Conservation (phyloP, 30 jellyfish, hydroid and myxozoan species). For the Chironex yamaguchii region DNA sequence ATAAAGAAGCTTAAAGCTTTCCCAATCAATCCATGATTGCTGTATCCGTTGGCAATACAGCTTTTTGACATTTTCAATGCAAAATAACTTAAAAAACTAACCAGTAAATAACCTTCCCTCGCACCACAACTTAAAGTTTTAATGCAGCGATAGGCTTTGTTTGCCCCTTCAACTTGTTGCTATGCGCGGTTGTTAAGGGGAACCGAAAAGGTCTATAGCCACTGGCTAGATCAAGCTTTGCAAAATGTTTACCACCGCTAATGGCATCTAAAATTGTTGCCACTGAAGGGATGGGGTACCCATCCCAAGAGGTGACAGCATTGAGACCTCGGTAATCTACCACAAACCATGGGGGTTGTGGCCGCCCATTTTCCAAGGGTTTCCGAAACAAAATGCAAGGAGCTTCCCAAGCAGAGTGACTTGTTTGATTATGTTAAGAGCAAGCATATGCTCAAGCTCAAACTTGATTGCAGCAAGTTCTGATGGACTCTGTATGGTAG, state of each 20-base stretch:
- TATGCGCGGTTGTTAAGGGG: no score
- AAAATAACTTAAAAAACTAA: no score
- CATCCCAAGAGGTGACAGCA: slow-evolving; percentile 37
- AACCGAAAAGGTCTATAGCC: no score
- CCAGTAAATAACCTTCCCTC: no score
- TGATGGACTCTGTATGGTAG: no score
- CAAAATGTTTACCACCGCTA: slow-evolving; percentile 20
- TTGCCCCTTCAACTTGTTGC: no score
- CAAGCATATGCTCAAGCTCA: slow-evolving; percentile 45
- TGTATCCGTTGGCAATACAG: no score
- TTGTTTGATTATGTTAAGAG: slow-evolving; percentile 28
- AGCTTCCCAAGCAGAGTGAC: slow-evolving; percentile 59
- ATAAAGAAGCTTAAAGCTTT: no score
- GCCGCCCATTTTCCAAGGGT: slow-evolving; percentile 26
- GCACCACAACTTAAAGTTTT: no score
- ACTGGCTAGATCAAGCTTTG: slow-evolving; percentile 25
- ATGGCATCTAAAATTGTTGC: slow-evolving; percentile 4
- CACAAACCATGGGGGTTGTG: slow-evolving; percentile 55
- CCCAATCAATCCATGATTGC: no score
- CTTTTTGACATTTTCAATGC: no score
- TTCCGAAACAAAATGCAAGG: slow-evolving; percentile 52
- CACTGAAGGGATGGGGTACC: slow-evolving; percentile 17
- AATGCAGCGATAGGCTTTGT: no score
- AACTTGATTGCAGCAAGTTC: slow-evolving; percentile 54
- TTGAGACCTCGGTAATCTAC: slow-evolving; percentile 50